Evolutionary conservation across 2,113 vertebrate genomes (phyloP), one percentile per base, ranked within the genome.

Genomic region (Indicator maculatus): DNA sequence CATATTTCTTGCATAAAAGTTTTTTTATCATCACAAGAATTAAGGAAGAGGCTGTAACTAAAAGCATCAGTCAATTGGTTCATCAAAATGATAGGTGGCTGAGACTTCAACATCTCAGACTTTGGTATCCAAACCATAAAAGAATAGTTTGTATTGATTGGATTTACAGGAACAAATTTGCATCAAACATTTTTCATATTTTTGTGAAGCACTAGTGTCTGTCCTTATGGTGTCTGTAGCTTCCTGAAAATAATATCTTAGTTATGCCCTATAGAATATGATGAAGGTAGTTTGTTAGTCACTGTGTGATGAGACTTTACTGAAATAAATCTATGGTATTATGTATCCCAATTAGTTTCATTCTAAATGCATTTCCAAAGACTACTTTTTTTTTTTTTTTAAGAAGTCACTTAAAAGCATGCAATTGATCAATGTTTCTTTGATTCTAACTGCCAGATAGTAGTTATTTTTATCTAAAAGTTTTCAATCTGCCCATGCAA

Each of bases 401-500:
- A 33, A 88, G 65, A 33, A 88, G 69, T 88, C 21, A 23, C 86
- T 93, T 95, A 88, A 94, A 90, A 95, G 77, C 70, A 73, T 71
- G 50, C 16, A 67, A 38, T 65, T 93, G 88, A 93, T 96, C 93
- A 91, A 92, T 94, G 79, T 47, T 83, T 92, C 87, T 93, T 93
- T 95, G 76, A 83, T 91, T 90, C 70, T 52, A 76, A 58, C 91
- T 73, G 55, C 70, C 63, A 94, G 88, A 64, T 67, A 91, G 70
- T 83, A 79, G 78, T 73, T 95, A 86, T 93, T 95, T 95, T 95
- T 96, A 84, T 90, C 82, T 86, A 41, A 82, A 93, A 83, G 76
- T 96, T 93, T 91, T 95, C 76, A 71, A 16, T 88, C 64, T 86
- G 36, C 59, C 69, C 66, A 36, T 90, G 72, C 41, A 95, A 78